Base-by-base conservation (phyloP, 1,140 invertebrate species). In the Bradynema listronoti region DNA sequence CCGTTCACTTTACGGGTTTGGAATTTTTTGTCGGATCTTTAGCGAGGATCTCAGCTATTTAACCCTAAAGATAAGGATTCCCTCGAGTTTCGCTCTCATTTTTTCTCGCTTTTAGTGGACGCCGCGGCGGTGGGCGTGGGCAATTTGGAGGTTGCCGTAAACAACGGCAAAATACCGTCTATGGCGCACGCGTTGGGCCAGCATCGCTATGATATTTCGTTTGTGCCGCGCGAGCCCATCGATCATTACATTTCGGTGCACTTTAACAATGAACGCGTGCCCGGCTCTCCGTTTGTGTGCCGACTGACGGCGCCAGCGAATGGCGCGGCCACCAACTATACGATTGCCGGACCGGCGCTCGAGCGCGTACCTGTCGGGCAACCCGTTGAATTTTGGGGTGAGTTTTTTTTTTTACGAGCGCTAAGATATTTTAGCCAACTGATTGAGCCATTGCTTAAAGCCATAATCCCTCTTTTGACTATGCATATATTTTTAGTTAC, bases 231-330 rank as follows among this genome's bases (percentile, higher is more conserved):
- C 30, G 90, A 95, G 80, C 85, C 88, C 22, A 87, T 87, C 72
- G 89, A 92, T 79, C 93, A 98, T 80, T 85, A 90, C 33, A 90
- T 95, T 63, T 91, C 90, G 78, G 89, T 98, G 11, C 89, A 90
- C 29, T 98, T 97, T 80, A 98, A 98, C 80, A 93, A 94, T 9
- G 88, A 95, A 77, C 87, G 91, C 80, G 91, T 97, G 5, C 91
- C 90, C 51, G 90, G 74, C n/a, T 66, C 57, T 36, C 74, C 77
- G 34, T 78, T 78, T 56, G 29, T 72, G 5, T 78, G 72, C 49
- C 59, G 61, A 19, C 36, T 78, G 4, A 53, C 61, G 22, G 45
- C 51, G 22, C 50, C 45, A 19, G n/a, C 61, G 16, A 34, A 36
- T 24, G 11, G n/a, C 29, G 19, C 30, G 61, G 25, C 2, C 25